A percentile compares a stretch with the other conserved stretches of the same genome.
Conservation (phyloP, 2,113 vertebrate genomes). For the Lophius piscatorius region DNA sequence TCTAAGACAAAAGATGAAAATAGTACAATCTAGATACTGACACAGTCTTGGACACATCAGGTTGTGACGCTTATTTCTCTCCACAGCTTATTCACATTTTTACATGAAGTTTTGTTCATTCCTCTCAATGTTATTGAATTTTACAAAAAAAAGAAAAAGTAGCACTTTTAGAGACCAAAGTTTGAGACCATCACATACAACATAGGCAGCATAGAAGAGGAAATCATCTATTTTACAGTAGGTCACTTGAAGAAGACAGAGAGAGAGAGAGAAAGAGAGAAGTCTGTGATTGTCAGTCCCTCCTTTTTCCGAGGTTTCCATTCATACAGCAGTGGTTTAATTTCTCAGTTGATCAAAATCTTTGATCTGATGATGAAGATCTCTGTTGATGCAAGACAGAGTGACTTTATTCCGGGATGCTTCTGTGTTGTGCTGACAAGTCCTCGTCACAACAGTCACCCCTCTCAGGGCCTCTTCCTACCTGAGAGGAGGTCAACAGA, state of each 20-base stretch:
- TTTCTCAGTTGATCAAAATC: conserved; percentile 19
- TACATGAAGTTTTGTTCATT: conserved; percentile 72
- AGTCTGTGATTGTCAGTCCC: conserved; percentile 78
- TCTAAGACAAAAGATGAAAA: conserved; percentile 49
- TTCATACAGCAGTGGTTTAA: conserved; percentile 53
- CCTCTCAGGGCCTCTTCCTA: conserved; percentile 21
- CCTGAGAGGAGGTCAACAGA: conserved; percentile 37
- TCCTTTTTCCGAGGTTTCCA: conserved; percentile 58
- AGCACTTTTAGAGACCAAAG: conserved; percentile 74
- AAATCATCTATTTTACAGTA: conserved; percentile 74
- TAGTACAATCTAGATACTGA: conserved; percentile 51
- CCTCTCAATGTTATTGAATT: conserved; percentile 55
- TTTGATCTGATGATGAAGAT: conserved; percentile 42
- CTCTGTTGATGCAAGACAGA: conserved; percentile 20
- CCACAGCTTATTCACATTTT: conserved; percentile 76
- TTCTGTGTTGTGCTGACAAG: conserved; percentile 29
- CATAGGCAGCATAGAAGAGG: conserved; percentile 77
- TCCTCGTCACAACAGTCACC: conserved; percentile 31
- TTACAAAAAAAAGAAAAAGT: conserved; percentile 61
- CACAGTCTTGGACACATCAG: conserved; percentile 64
- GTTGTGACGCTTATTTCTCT: conserved; percentile 58
- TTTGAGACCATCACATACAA: conserved; percentile 74
- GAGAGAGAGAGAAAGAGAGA: conserved; percentile 69
- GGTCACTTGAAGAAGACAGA: conserved; percentile 78
- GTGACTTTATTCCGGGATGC: conserved; percentile 7